These are phyloP conservation scores for Alcis repandata DNA, from an alignment of 2,888 invertebrate genomes.

Conservation along the genomic window DNA sequence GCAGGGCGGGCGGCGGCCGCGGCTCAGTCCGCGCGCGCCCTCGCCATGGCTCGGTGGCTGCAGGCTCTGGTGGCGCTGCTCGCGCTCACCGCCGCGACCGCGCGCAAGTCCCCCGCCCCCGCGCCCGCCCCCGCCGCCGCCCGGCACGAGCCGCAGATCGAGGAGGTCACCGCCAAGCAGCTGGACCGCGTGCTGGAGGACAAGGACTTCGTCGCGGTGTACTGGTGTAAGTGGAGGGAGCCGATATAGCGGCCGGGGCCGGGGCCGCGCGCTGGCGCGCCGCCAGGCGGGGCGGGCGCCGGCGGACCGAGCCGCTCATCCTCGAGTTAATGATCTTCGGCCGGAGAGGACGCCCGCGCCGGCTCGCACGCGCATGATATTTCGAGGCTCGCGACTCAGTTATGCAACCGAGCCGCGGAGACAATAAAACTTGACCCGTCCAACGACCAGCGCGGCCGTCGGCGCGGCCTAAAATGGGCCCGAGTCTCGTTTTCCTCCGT, in stretches of 20 bases:
- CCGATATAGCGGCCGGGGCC: slow-evolving; percentile 64
- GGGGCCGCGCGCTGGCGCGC: slow-evolving; percentile 63
- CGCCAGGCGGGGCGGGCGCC: slow-evolving; percentile 69
- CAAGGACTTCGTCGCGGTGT: slow-evolving; percentile 97
- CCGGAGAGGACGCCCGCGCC: slow-evolving; percentile 64
- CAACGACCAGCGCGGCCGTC: slow-evolving; percentile 71
- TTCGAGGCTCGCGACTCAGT: slow-evolving; percentile 71
- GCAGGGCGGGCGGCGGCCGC: slow-evolving; percentile 60
- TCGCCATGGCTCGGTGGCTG: slow-evolving; percentile 85
- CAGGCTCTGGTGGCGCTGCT: slow-evolving; percentile 82
- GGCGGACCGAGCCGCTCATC: slow-evolving; percentile 80
- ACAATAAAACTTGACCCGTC: slow-evolving; percentile 84
- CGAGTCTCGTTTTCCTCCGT: slow-evolving; percentile 81
- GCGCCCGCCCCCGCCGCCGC: slow-evolving; percentile 49
- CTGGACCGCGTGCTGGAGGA: slow-evolving; percentile 95
- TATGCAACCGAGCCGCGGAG: slow-evolving; percentile 81
- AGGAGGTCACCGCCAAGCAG: slow-evolving; percentile 97
- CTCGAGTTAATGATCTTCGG: slow-evolving; percentile 80
- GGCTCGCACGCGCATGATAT: slow-evolving; percentile 67
- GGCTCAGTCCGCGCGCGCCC: slow-evolving; percentile 82
- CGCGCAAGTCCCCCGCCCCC: slow-evolving; percentile 75
- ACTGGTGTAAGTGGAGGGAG: slow-evolving; percentile 95
- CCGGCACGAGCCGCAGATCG: slow-evolving; percentile 92
- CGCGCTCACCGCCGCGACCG: slow-evolving; percentile 84
- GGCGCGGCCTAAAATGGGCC: slow-evolving; percentile 84